Evolutionary conservation across 2,888 invertebrate species (phyloP), one percentile per base, ranked within the genome.

Genomic region (Caenorhabditis sulstoni): DNA sequence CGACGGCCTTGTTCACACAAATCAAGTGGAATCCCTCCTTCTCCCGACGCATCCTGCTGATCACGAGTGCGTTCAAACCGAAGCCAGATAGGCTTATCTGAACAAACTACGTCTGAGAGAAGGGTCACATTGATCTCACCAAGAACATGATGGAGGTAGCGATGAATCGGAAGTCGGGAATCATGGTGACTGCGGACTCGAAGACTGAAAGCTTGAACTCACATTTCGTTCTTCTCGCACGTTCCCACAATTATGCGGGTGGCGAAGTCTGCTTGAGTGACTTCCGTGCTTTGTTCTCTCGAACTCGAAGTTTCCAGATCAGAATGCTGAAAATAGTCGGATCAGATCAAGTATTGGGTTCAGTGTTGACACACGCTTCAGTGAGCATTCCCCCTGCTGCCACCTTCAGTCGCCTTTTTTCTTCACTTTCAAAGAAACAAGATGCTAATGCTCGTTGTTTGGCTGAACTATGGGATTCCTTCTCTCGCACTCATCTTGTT

Each of bases 1-100:
- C 76, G 0, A 76, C 20, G 16, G 76, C 68, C 45, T 76, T 76
- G 41, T 76, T 76, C 23, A 65, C 52, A 59, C 76, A 76, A 20
- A 76, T 76, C 23, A 59, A 58, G 37, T 76, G 68, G 18, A 76
- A 76, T 22, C 76, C 62, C n/a, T 76, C 76, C 3, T 52, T 35
- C 45, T 76, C 76, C 3, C 67, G 61, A 41, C 14, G 37, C 68
- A 76, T 76, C 12, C 64, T 29, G 8, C 23, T n/a, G 5, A 68
- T 58, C 1, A 76, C 76, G 16, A 68, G 11, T 0, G 49, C 29
- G 37, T 76, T 76, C 11, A n/a, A n/a, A n/a, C n/a, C n/a, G n/a
- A n/a, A n/a, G n/a, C n/a, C n/a, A n/a, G n/a, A n/a, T n/a, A 76
- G 62, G 18, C 22, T 3, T 0, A 67, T 52, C 2, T 53, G 37